A percentile compares a stretch with the other conserved stretches of the same genome.
phyloP scores from a whole-genome alignment of 1,140 invertebrate species.

The Parapsyche elsis region DNA sequence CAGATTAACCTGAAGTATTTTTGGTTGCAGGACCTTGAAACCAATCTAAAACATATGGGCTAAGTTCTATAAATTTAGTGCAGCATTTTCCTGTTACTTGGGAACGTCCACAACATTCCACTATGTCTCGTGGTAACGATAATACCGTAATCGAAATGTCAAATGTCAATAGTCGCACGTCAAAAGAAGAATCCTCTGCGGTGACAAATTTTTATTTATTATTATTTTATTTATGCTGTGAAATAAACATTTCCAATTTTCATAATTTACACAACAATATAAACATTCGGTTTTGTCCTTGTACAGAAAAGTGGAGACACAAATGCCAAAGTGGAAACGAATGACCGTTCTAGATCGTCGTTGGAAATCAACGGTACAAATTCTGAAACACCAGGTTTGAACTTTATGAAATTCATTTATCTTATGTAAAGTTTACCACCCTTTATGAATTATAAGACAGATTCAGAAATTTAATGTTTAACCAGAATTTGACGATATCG shows the following conservation, averaged over 20 bases:
- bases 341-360: conserved; percentile 27
- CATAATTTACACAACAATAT: not conserved
- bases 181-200: no score
- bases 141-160: not conserved
- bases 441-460: no score
- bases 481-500: conserved; percentile 50
- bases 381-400: conserved; percentile 45
- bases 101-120: not conserved
- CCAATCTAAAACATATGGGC: no score
- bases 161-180: not conserved
- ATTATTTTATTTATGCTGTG: not conserved
- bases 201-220: not conserved
- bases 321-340: not conserved
- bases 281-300: not conserved
- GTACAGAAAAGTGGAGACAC: not conserved
- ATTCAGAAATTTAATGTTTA: conserved; percentile 23
- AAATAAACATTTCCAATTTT: not conserved
- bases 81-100: not conserved
- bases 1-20: no score
- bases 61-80: no score
- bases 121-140: not conserved
- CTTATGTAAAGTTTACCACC: no score
- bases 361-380: conserved; percentile 39
- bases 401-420: no score
- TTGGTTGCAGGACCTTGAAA: no score